Evolutionary conservation across 2,797 vertebrate genomes (phyloP), one percentile per base, ranked within the genome.

Genomic region (Leuciscus waleckii): DNA sequence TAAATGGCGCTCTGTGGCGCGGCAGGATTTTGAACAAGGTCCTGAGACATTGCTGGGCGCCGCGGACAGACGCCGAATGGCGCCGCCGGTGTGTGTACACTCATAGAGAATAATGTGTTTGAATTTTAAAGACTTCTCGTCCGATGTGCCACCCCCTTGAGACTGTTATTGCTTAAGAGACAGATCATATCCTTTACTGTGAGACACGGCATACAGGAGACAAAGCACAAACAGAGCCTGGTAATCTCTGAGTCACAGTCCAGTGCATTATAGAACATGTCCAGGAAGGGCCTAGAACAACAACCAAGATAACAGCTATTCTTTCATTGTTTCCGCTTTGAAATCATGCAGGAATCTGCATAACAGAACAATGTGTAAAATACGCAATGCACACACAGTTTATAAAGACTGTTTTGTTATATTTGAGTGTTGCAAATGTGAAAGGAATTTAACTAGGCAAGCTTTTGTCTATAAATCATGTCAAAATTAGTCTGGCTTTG

Each of bases 201-300:
- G 98, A 54, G 97, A 98, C 93, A 99, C 95, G 6, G 98, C 97
- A 9, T 97, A 99, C 0, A 99, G 95, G 81, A 99, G 96, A 89
- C 98, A 99, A 85, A 99, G 96, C 84, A 99, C 98, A 77, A 99
- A 99, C 32, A 99, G 95, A 0, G 98, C 97, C 0, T 99, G 97
- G 91, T 99, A 99, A 89, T 99, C 98, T 98, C 97, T 0, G 90
- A 93, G 4, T 94, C 95, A 90, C 97, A 98, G 90, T 98, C 96
- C 43, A 99, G 92, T 1, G 98, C 96, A 0, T 96, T 97, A 92
- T 98, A 99, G 32, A 99, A 97, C 98, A 99, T 97, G 92, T 99
- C 98, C 87, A 99, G 94, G 90, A 99, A 99, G 0, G 97, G 98
- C 79, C 98, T 99, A 91, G 74, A 81, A 75, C 46, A 88, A 73